Percentiles rank a stretch among this genome's conserved stretches.
Conservation (phyloP, 2,113 vertebrate genomes). For the Opisthocomus hoazin region DNA sequence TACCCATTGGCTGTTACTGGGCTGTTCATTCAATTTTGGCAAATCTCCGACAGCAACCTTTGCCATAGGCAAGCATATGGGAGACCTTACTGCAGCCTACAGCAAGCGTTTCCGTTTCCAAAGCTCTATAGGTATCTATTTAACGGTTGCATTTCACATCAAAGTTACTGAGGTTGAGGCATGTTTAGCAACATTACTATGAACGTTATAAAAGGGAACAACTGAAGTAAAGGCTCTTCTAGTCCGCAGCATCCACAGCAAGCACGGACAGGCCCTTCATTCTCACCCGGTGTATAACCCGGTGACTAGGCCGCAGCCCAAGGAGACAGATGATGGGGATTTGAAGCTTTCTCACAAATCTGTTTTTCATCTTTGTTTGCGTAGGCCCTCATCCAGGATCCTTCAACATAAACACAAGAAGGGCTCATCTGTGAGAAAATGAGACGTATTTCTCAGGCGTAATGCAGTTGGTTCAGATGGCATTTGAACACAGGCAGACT, state of each 20-base stretch:
- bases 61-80: background rate
- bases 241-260: background rate
- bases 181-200: background rate
- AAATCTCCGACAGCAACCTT: background rate
- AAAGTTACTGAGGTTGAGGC: background rate
- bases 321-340: background rate
- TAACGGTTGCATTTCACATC: background rate
- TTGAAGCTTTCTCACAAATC: background rate
- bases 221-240: background rate
- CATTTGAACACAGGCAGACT: background rate
- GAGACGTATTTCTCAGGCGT: background rate
- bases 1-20: background rate
- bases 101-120: background rate
- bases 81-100: background rate
- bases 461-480: background rate
- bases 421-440: background rate
- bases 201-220: background rate
- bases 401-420: background rate
- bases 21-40: background rate
- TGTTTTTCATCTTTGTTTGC: background rate
- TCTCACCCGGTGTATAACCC: background rate
- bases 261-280: background rate
- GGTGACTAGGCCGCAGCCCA: background rate
- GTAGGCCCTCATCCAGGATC: background rate
- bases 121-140: background rate